A percentile compares a stretch with the other conserved stretches of the same genome.
These are phyloP conservation scores for Hypothenemus hampei DNA, from an alignment of 1,140 invertebrate genomes.

Conservation along the genomic window DNA sequence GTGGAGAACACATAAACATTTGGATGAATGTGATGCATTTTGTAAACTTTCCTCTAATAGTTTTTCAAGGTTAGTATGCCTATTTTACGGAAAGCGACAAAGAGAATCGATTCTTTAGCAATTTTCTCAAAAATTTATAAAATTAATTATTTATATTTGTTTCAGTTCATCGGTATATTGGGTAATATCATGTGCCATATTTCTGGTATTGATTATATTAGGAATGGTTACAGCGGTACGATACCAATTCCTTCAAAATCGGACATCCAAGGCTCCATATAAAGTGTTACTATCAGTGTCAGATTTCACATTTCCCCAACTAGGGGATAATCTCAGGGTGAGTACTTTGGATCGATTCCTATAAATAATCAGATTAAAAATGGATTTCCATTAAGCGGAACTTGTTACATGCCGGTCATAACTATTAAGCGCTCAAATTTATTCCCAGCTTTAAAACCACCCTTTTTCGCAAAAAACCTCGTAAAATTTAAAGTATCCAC, in stretches of 20 bases:
- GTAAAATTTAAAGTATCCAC: too few species aligned
- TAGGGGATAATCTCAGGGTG: constrained; percentile 60
- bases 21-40: constrained; percentile 40
- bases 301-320: constrained; percentile 69
- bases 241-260: constrained; percentile 60
- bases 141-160: too few species aligned
- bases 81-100: neutral
- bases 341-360: too few species aligned
- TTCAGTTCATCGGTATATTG: constrained; percentile 23
- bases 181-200: constrained; percentile 33
- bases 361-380: too few species aligned
- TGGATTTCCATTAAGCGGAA: too few species aligned
- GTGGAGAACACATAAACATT: constrained; percentile 38
- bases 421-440: too few species aligned
- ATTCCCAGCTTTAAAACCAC: too few species aligned
- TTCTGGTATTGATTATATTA: constrained; percentile 36
- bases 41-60: constrained; percentile 21
- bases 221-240: constrained; percentile 40
- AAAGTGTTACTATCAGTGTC: constrained; percentile 68
- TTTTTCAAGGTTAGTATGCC: constrained; percentile 17
- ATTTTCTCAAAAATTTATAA: too few species aligned
- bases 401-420: too few species aligned
- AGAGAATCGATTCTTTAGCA: too few species aligned
- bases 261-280: constrained; percentile 67
- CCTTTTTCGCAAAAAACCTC: too few species aligned